Evolutionary conservation across 2,888 invertebrate species (phyloP), one percentile per base, ranked within the genome.

Genomic region (Endotricha flammealis): DNA sequence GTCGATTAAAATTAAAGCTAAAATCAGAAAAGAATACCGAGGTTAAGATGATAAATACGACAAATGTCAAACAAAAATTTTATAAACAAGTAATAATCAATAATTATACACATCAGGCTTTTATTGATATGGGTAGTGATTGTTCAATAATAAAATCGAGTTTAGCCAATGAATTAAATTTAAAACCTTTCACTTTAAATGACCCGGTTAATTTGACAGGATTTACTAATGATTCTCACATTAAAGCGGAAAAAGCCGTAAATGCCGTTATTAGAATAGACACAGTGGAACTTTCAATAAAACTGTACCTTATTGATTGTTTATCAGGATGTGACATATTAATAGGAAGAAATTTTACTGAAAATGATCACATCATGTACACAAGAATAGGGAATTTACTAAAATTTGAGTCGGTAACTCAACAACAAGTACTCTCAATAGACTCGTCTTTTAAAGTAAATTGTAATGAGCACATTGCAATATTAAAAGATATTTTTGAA

Each of bases 71-170:
- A 36, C 29, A 48, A 37, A 48, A 46, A 16, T 46, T 48, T 32
- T 36, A 31, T 30, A 51, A 51, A 32, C 9, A 32, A 5, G 33
- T 48, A 7, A 16, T 7, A 1, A 6, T 48, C 9, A 41, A 46
- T 27, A 9, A 22, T 17, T 28, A 14, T 38, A 29, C 37, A 14
- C 35, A 36, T 12, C 13, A 34, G n/a, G 45, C 41, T 27, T 50
- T 50, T 22, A 29, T 50, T 32, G 45, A 50, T 24, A 50, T 44
- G 46, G 50, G 50, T 3, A 50, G 50, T 23, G 38, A 39, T 31
- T 50, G 50, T 13, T 46, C 48, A 1, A 14, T 50, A n/a, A 46
- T 51, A n/a, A 44, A 33, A 1, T 1, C 6, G 3, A 31, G 37
- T 10, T n/a, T 42, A 5, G 41, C 33, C 6, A 23, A 36, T 6